phyloP scores from a whole-genome alignment of 2,113 vertebrate genomes.

The Gorsachius goisagi region DNA sequence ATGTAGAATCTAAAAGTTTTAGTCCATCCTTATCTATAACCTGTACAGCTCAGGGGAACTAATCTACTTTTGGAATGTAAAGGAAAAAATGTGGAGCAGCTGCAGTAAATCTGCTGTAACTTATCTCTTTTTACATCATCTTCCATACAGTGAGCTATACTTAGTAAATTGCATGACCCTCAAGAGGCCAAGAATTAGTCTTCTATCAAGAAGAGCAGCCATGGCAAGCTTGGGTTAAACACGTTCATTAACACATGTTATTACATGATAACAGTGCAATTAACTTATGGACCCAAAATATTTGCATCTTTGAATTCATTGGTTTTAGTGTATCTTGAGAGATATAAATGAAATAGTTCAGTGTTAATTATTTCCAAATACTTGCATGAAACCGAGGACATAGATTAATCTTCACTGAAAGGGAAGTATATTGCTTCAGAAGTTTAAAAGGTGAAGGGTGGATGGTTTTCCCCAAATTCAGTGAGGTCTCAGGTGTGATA shows the following conservation, averaged over 20 bases:
- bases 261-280: neutral
- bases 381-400: neutral
- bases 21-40: slow-evolving; percentile 22
- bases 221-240: neutral
- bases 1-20: slow-evolving; percentile 46
- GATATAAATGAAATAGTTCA: neutral
- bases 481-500: neutral
- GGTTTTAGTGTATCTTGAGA: neutral
- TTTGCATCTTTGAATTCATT: neutral
- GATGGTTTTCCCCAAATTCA: neutral
- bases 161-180: neutral
- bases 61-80: slow-evolving; percentile 4
- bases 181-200: neutral
- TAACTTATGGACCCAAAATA: neutral
- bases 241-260: neutral
- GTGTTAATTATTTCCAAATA: neutral
- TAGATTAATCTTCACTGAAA: neutral
- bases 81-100: neutral
- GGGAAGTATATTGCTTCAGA: neutral
- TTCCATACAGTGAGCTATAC: neutral
- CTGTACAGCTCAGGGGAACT: slow-evolving; percentile 11
- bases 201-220: neutral
- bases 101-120: neutral
- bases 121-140: neutral
- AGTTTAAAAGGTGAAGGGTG: neutral